Base-by-base conservation (phyloP, 2,888 invertebrate species). In the Clistopyga incitator region DNA sequence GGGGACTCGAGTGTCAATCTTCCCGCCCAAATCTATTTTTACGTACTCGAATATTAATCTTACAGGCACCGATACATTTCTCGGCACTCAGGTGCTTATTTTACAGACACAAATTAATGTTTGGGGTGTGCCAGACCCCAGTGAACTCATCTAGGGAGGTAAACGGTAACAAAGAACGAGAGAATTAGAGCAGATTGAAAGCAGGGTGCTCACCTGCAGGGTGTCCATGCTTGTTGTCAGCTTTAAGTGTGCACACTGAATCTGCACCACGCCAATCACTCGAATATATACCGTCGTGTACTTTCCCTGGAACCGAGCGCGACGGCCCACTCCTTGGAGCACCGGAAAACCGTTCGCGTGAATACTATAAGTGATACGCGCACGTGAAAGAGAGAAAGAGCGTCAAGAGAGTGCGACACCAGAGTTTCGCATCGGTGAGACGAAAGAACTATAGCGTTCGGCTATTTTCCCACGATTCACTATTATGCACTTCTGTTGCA, bases 261-360 rank as follows among this genome's bases (percentile, higher is more conserved):
- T 88, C 87, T 88, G 85, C 86, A 87, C 85, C 86, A 89, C 86
- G 87, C 87, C 91, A 91, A 92, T 91, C 92, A 90, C 89, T 86
- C 87, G 89, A 90, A 92, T 92, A 92, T 92, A 92, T 92, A 92
- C 90, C 91, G 74, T 65, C 74, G 78, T 87, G 88, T 88, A 92
- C 92, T 92, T 92, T 92, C 92, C 91, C 92, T 88, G 86, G 86
- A 61, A 80, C 45, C 76, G n/a, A 71, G 23, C 80, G 75, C 78
- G 52, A 75, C 61, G 85, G 78, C 85, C 82, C 84, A 82, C 84
- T 83, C 75, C 80, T 47, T 38, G 65, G 72, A 74, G 65, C 75
- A 82, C 85, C 77, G 82, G 81, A 84, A 84, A 84, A 84, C 64
- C 81, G 74, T 71, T 81, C 65, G 84, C 78, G 64, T 23, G 61